Evolutionary conservation across 2,797 vertebrate genomes (phyloP).

Genomic region (Pitangus sulphuratus): DNA sequence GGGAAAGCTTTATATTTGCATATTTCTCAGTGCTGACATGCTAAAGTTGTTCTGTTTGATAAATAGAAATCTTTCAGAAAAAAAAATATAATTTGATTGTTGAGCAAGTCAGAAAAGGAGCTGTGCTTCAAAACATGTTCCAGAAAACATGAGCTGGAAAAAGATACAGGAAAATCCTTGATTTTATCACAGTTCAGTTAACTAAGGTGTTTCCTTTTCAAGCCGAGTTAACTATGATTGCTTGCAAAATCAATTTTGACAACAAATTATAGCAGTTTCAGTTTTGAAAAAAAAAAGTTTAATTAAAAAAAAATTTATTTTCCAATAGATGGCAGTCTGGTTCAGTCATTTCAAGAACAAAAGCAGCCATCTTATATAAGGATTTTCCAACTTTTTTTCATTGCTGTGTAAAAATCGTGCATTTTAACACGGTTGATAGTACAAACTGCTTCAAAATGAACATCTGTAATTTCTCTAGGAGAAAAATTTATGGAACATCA

Average conservation of each 20-base stretch:
- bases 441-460: neutral
- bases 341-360: slow-evolving; percentile 75
- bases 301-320: slow-evolving; percentile 46
- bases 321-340: slow-evolving; percentile 81
- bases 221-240: neutral
- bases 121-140: neutral
- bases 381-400: slow-evolving; percentile 16
- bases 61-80: neutral
- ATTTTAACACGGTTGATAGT: neutral
- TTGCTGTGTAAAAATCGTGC: neutral
- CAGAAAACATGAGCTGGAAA: neutral
- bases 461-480: neutral
- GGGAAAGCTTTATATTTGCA: neutral
- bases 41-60: neutral
- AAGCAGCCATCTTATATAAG: slow-evolving; percentile 69
- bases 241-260: neutral
- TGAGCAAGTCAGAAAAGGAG: neutral
- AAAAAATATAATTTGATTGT: neutral
- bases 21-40: neutral
- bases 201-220: neutral
- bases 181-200: neutral
- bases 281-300: neutral
- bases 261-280: neutral
- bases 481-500: neutral
- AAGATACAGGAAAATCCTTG: neutral